Evolutionary conservation across 2,113 vertebrate species (phyloP), one percentile per base, ranked within the genome.

Genomic region (Lethenteron camtschaticum): DNA sequence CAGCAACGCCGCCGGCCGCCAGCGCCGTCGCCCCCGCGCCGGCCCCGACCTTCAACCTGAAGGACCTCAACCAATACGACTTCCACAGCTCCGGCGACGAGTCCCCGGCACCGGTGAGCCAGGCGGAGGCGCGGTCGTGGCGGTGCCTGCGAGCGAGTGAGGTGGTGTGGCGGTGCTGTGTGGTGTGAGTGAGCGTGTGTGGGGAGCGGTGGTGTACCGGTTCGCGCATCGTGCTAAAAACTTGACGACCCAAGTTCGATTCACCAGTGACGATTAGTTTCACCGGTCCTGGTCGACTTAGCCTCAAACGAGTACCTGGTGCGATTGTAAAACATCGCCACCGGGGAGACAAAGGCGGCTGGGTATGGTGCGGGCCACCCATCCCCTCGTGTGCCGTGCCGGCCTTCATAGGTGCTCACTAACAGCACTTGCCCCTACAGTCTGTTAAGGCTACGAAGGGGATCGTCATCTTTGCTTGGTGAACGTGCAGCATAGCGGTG

Each of bases 41-140:
- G 41, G 73, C 82, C 73, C 83, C 84, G 68, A 78, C 79, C 68
- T 76, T 87, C 80, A 86, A 76, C 81, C 84, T 86, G 81, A 86
- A 83, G 11, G 87, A 90, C 69, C 86, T 92, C 74, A 91, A 88
- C 69, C 89, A 92, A 79, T 95, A 95, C 56, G 89, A 95, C 83
- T 95, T 95, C 79, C 88, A 89, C 82, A 91, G 89, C 75, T 95
- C 89, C 2, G 89, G 88, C 72, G 89, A 95, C 71, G 89, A 95
- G 16, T 88, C 90, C 70, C 83, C 84, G 76, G 83, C 81, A 4
- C 84, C 85, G 86, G 89, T 95, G 77, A 73, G 75, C 73, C n/a
- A 24, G 20, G 14, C 57, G n/a, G 9, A 66, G 57, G 11, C 8
- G 14, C 13, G 57, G 58, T 57, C 55, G 12, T 63, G 12, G 13